Evolutionary conservation across 2,888 invertebrate genomes (phyloP), one percentile per base, ranked within the genome.

Genomic region (Electrophaes corylata): DNA sequence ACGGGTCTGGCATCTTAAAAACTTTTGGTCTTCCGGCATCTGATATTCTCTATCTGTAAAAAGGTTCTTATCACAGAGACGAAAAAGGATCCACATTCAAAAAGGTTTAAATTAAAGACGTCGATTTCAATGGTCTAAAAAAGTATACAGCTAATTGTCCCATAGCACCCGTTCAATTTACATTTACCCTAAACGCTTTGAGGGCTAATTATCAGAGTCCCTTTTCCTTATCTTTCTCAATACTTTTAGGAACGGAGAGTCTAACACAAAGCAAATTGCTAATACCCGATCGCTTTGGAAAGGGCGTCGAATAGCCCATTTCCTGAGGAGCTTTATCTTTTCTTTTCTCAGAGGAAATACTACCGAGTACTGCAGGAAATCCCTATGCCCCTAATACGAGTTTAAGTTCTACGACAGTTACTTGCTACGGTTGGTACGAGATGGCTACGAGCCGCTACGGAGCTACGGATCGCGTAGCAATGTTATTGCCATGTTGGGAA

Each of bases 251-350:
- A 72, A 72, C 71, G 70, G 71, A 75, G 70, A 75, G 76, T 76
- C 78, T 78, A 79, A 81, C 80, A 85, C 84, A 88, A 84, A 85
- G 85, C 82, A 86, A 88, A 87, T 87, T 84, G 84, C 82, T 83
- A 84, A 83, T 84, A 83, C 83, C 76, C 83, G 78, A 86, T 86
- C 79, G 82, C 80, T 82, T 75, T 76, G 78, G 16, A 81, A 83
- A 83, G 83, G 81, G 81, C 81, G 71, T 75, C 66, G 81, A 86
- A 85, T 85, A 80, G 79, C 69, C 84, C 79, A 84, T 86, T 88
- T 88, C 83, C 84, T 81, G 78, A 79, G 79, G 70, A 81, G 78
- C 79, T 85, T 85, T 84, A 84, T 84, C 80, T 82, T 83, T 81
- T 78, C 75, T 79, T 77, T 78, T 67, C 67, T 63, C 64, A 53